Conservation (phyloP, 2,888 invertebrate genomes). For the Tetragonisca angustula region DNA sequence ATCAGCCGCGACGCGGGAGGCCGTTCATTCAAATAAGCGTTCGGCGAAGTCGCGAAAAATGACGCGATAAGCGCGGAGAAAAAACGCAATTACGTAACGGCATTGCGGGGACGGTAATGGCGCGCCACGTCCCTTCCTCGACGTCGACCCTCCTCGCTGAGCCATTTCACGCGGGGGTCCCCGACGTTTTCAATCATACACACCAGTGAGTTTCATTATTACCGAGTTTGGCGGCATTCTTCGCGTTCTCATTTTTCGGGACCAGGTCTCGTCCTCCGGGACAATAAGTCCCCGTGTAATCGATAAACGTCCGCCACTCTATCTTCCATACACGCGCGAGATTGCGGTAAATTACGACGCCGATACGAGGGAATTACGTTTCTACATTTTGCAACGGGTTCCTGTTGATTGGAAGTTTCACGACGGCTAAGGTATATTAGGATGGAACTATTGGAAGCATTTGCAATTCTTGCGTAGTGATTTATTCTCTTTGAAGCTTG, state of each 20-base stretch:
- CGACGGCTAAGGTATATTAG: background rate
- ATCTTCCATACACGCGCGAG: constrained; percentile 50
- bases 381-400: background rate
- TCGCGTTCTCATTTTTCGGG: constrained; percentile 64
- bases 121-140: constrained; percentile 58
- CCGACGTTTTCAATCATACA: constrained; percentile 81
- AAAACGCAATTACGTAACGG: constrained; percentile 68
- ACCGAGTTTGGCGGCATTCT: constrained; percentile 78
- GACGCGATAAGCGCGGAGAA: constrained; percentile 35
- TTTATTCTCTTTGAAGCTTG: background rate
- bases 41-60: constrained; percentile 28
- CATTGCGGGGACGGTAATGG: constrained; percentile 72
- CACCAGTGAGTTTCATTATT: constrained; percentile 81
- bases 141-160: constrained; percentile 57
- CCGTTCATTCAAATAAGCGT: constrained; percentile 2
- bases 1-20: constrained; percentile 6
- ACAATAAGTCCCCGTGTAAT: constrained; percentile 76
- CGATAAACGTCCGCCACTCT: constrained; percentile 63
- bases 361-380: background rate
- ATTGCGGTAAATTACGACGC: background rate
- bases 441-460: background rate
- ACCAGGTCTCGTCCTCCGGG: constrained; percentile 54
- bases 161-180: constrained; percentile 71
- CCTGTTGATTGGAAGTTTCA: background rate
- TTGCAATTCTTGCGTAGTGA: background rate